Evolutionary conservation across 2,888 invertebrate species (phyloP).

Genomic region (Carterocephalus palaemon): DNA sequence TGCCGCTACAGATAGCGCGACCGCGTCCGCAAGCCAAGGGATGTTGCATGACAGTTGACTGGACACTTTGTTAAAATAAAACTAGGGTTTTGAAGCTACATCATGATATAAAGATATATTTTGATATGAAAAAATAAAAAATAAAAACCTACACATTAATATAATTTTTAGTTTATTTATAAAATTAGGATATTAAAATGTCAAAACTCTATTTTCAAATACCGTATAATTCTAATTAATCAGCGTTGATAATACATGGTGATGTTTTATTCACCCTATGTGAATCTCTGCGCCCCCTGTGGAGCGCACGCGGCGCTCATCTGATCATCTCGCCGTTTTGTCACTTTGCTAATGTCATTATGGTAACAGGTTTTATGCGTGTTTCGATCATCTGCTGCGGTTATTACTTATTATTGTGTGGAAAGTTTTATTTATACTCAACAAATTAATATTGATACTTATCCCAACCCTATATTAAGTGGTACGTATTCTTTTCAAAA

Average conservation of each 20-base stretch:
- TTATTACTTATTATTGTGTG: constrained; percentile 29
- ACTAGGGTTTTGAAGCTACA: no score
- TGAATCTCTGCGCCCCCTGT: constrained; percentile 45
- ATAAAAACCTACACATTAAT: no score
- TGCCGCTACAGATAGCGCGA: constrained; percentile 14
- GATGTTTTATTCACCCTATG: constrained; percentile 29
- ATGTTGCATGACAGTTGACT: constrained; percentile 7
- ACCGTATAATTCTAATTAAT: constrained; percentile 17
- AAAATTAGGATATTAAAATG: no score
- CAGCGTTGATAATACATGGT: constrained; percentile 18
- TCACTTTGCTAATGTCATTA: constrained; percentile 40
- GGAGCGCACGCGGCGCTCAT: constrained; percentile 64
- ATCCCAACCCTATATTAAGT: no score
- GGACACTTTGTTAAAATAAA: no score
- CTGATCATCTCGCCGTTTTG: constrained; percentile 53
- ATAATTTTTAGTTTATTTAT: no score
- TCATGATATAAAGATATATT: no score
- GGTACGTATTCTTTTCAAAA: no score
- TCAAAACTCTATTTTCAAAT: no score
- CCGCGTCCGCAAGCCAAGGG: not conserved
- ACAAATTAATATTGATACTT: constrained; percentile 5
- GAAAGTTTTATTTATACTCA: not conserved
- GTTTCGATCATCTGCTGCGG: constrained; percentile 66
- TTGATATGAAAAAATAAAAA: no score
- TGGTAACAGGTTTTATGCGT: constrained; percentile 56